A percentile compares a stretch with the other conserved stretches of the same genome.
These are phyloP conservation scores for Carpatolechia fugitivella DNA, from an alignment of 2,888 invertebrate species.

Conservation along the genomic window DNA sequence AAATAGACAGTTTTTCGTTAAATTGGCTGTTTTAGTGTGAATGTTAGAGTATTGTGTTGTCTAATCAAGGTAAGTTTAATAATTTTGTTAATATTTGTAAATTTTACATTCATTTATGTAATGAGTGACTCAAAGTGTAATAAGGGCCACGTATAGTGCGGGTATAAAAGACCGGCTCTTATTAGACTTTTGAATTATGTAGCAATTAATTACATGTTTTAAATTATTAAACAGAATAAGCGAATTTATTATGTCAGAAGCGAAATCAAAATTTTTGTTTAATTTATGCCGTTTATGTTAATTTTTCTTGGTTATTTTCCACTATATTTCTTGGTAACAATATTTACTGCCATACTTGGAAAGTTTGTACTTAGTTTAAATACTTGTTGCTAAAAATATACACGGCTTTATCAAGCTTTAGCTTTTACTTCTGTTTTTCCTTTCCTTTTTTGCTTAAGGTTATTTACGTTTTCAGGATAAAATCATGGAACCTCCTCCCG, in stretches of 20 bases:
- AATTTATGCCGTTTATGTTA: too few relatives aligned
- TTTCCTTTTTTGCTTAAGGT: neutral
- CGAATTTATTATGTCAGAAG: too few relatives aligned
- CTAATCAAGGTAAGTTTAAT: conserved; percentile 4
- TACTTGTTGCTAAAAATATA: too few relatives aligned
- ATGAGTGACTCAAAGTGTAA: neutral
- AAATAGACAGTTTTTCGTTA: neutral
- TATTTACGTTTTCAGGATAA: neutral
- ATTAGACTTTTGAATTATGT: neutral
- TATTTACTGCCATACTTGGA: too few relatives aligned
- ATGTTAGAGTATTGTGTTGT: neutral
- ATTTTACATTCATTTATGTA: neutral
- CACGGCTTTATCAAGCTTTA: too few relatives aligned
- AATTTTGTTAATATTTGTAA: neutral
- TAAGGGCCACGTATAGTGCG: neutral
- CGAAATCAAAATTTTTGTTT: too few relatives aligned
- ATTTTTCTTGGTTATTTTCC: too few relatives aligned
- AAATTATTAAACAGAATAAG: too few relatives aligned
- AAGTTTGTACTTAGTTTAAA: too few relatives aligned
- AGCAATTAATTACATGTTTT: too few relatives aligned
- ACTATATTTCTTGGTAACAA: too few relatives aligned
- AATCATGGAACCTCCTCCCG: conserved; percentile 10
- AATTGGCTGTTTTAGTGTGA: neutral
- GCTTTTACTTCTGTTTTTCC: neutral
- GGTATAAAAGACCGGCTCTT: conserved; percentile 4